Percentiles rank a stretch among this genome's conserved stretches.
Conservation (phyloP, 2,888 invertebrate genomes). For the Scrobipalpa atriplicella region DNA sequence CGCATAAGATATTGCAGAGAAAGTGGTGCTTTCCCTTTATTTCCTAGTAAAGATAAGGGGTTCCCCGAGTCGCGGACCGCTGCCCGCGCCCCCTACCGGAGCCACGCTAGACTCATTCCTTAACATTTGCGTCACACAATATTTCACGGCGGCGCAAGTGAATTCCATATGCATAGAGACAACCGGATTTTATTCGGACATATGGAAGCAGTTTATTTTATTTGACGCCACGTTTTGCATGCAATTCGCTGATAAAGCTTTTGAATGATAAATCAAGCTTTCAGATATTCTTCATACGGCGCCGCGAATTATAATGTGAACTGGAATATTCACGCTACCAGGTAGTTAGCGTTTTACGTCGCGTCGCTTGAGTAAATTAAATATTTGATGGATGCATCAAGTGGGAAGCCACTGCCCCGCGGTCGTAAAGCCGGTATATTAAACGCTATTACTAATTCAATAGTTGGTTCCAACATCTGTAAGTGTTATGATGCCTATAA, state of each 20-base stretch:
- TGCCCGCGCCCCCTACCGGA: conserved; percentile 38
- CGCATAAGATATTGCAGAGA: conserved; percentile 72
- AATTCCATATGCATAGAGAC: conserved; percentile 73
- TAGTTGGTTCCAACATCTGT: conserved; percentile 68
- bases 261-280: conserved; percentile 13
- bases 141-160: conserved; percentile 64
- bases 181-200: conserved; percentile 65
- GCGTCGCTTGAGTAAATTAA: conserved; percentile 49
- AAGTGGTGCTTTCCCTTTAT: conserved; percentile 72
- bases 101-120: conserved; percentile 65
- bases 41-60: conserved; percentile 75
- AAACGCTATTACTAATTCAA: conserved; percentile 71
- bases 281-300: neutral
- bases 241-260: conserved; percentile 16
- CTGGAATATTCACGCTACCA: conserved; percentile 14
- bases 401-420: conserved; percentile 48
- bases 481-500: conserved; percentile 70
- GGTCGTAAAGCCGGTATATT: conserved; percentile 64
- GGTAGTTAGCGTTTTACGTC: conserved; percentile 32
- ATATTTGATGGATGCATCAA: conserved; percentile 61
- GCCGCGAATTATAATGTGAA: neutral
- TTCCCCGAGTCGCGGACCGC: conserved; percentile 55
- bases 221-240: conserved; percentile 22
- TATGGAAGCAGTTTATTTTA: conserved; percentile 55
- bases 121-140: conserved; percentile 69